A percentile compares a stretch with the other conserved stretches of the same genome.
phyloP scores from a whole-genome alignment of 2,797 vertebrate genomes.

The Iguana delicatissima region DNA sequence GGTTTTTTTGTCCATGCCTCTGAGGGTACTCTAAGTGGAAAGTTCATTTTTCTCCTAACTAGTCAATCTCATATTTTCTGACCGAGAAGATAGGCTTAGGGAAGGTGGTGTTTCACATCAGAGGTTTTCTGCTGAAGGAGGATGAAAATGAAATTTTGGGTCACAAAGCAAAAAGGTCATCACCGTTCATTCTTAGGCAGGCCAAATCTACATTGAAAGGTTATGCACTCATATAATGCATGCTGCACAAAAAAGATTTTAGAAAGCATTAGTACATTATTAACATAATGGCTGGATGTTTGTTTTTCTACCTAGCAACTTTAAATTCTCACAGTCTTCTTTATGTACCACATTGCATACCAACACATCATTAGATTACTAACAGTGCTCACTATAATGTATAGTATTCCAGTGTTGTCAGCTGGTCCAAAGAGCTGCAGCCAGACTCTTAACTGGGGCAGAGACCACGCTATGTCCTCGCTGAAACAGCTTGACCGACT shows the following conservation, averaged over 20 bases:
- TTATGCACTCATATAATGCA: neutral
- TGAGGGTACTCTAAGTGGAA: neutral
- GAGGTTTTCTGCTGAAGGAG: neutral
- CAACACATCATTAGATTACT: neutral
- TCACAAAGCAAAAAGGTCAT: neutral
- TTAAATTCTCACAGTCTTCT: neutral
- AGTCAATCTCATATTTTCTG: neutral
- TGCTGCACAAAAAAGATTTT: too few species aligned
- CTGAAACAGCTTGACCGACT: too few species aligned
- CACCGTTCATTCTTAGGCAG: neutral
- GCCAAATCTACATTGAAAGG: neutral
- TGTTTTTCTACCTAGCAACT: neutral
- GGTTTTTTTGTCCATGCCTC: neutral
- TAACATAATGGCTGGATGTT: neutral
- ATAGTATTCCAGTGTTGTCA: neutral
- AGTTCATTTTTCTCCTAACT: neutral
- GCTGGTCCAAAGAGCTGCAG: too few species aligned
- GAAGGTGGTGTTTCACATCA: neutral
- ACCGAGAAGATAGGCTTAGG: neutral
- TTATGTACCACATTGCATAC: neutral
- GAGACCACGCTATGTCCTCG: too few species aligned
- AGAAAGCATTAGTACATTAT: neutral
- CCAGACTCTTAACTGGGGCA: too few species aligned
- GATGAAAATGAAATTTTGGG: neutral
- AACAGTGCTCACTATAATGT: neutral